Conservation (phyloP, 2,797 vertebrate genomes). For the Smutsia gigantea region DNA sequence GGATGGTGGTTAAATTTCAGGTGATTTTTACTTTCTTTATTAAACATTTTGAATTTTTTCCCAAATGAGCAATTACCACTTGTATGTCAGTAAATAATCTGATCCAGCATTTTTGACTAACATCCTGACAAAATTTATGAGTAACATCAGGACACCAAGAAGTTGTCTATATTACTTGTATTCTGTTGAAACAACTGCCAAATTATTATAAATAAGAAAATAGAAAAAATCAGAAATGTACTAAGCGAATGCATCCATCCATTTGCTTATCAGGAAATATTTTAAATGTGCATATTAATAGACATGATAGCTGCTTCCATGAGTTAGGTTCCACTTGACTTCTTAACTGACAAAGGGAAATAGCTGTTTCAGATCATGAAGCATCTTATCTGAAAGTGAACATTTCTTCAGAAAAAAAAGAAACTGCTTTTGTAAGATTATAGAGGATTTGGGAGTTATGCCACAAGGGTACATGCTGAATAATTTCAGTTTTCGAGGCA, state of each 20-base stretch:
- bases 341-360: constrained; percentile 23
- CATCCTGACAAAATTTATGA: not conserved
- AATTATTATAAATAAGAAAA: constrained; percentile 34
- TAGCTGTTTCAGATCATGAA: constrained; percentile 44
- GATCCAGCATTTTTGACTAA: not conserved
- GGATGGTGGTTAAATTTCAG: not conserved
- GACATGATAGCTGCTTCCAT: not conserved
- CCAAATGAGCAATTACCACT: not conserved
- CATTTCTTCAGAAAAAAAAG: constrained; percentile 58
- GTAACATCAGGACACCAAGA: not conserved
- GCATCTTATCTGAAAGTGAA: constrained; percentile 43
- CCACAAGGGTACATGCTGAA: constrained; percentile 49
- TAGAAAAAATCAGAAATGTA: not conserved
- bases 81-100: constrained; percentile 17
- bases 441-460: constrained; percentile 54
- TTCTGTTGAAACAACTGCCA: not conserved
- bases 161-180: not conserved
- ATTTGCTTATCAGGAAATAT: not conserved
- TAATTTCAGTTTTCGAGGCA: constrained; percentile 48
- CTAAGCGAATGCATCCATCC: not conserved
- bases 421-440: constrained; percentile 54
- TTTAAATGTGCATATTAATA: not conserved
- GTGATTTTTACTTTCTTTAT: constrained; percentile 31
- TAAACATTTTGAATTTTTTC: not conserved
- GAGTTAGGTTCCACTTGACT: not conserved